These are phyloP conservation scores for Homarus gammarus DNA, from an alignment of 2,888 invertebrate genomes.

Conservation along the genomic window DNA sequence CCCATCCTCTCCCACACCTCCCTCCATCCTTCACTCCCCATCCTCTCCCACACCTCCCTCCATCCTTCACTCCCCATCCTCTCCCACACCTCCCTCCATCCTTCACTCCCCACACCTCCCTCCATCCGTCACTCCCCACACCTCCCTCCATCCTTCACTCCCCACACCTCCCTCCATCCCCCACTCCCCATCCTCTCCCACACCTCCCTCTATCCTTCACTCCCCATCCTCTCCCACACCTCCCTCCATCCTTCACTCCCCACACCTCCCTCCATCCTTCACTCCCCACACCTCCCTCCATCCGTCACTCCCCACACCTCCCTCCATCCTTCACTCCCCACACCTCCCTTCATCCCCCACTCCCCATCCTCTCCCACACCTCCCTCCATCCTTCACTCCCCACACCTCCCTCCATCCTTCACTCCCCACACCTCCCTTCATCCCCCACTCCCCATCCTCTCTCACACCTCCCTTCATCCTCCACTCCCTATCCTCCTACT, in stretches of 20 bases:
- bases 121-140: not conserved
- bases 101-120: too few species aligned
- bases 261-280: too few species aligned
- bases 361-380: too few species aligned
- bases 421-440: not conserved
- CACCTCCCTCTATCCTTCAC: not conserved
- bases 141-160: not conserved
- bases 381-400: not conserved
- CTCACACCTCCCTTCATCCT: slow-evolving; percentile 11
- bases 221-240: too few species aligned
- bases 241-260: not conserved
- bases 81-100: too few species aligned
- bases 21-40: not conserved
- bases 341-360: not conserved
- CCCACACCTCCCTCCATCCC: not conserved
- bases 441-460: not conserved
- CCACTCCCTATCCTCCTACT: not conserved
- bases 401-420: not conserved
- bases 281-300: too few species aligned
- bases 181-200: not conserved
- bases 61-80: too few species aligned
- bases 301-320: too few species aligned
- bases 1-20: not conserved
- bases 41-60: too few species aligned
- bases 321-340: not conserved